Percentiles rank a stretch among this genome's conserved stretches.
phyloP scores from a whole-genome alignment of 2,113 vertebrate genomes.

The Calyptomena viridis region DNA sequence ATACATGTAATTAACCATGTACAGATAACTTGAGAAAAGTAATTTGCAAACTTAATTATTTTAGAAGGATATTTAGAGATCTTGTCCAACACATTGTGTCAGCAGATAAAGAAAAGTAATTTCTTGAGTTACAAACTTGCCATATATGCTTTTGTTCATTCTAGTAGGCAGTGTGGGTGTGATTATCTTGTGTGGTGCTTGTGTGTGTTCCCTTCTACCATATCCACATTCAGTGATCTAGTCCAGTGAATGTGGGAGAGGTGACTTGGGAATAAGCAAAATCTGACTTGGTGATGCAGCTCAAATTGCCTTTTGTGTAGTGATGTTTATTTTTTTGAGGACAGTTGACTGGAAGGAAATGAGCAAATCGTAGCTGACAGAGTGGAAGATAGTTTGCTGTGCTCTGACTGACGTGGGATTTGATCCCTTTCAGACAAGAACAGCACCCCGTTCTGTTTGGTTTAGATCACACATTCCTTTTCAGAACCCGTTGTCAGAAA shows the following conservation, averaged over 20 bases:
- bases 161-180: neutral
- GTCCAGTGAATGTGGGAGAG: neutral
- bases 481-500: neutral
- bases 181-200: neutral
- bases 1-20: neutral
- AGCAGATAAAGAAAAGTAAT: neutral
- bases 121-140: neutral
- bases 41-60: neutral
- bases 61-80: neutral
- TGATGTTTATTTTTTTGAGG: slow-evolving; percentile 28
- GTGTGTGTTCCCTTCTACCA: neutral
- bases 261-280: neutral
- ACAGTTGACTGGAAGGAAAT: neutral
- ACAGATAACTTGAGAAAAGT: neutral
- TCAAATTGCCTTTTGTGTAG: neutral
- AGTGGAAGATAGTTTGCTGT: slow-evolving; percentile 25
- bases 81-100: neutral
- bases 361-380: slow-evolving; percentile 19
- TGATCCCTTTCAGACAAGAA: slow-evolving; percentile 42
- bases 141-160: neutral
- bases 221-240: neutral
- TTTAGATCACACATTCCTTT: slow-evolving; percentile 42
- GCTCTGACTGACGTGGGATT: slow-evolving; percentile 26
- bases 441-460: slow-evolving; percentile 13
- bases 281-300: neutral